A percentile compares a stretch with the other conserved stretches of the same genome.
phyloP scores from a whole-genome alignment of 2,797 vertebrate species.

The Crypturellus tataupa region DNA sequence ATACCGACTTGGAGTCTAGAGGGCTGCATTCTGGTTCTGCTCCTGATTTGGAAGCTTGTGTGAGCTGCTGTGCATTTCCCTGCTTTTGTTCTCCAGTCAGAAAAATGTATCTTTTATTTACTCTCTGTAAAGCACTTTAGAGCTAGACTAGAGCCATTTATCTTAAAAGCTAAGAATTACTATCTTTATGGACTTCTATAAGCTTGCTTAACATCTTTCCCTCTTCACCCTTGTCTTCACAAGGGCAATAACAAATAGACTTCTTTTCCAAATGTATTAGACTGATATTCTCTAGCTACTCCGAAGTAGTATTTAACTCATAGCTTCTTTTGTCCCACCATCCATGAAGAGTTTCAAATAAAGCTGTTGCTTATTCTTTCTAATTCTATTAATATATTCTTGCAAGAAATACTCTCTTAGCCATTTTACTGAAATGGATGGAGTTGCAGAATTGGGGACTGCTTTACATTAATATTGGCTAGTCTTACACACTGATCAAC shows the following conservation, averaged over 20 bases:
- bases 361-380: background rate
- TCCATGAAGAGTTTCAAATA: background rate
- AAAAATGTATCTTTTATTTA: background rate
- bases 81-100: background rate
- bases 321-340: background rate
- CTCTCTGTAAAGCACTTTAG: background rate
- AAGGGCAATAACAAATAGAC: background rate
- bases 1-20: background rate
- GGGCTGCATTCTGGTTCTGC: background rate
- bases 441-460: background rate
- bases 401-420: background rate
- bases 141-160: too few species aligned
- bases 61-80: background rate
- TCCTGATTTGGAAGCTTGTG: background rate
- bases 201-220: background rate
- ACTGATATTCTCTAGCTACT: background rate
- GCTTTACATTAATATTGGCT: background rate
- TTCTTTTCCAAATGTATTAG: background rate
- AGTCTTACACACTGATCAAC: fast-evolving
- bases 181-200: background rate
- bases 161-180: background rate
- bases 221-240: background rate
- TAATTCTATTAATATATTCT: background rate
- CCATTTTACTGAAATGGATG: background rate
- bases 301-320: background rate